Evolutionary conservation across 2,888 invertebrate species (phyloP).

Genomic region (Pediacus dermestoides): DNA sequence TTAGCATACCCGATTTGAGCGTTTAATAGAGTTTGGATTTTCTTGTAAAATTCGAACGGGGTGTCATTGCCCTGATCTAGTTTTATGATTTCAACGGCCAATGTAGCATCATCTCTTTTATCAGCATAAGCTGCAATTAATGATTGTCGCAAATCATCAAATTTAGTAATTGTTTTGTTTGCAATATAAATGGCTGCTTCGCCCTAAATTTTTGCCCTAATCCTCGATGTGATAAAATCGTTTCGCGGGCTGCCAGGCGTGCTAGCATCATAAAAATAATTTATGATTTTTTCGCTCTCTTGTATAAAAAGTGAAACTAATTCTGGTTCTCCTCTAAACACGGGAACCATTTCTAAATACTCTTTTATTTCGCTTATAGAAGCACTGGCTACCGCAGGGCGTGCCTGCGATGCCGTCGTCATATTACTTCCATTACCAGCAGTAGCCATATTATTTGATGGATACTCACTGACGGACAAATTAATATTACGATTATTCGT

Average conservation of each 20-base stretch:
- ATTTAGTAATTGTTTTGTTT: not conserved
- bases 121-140: not conserved
- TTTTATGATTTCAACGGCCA: not conserved
- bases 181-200: not conserved
- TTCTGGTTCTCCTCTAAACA: conserved; percentile 1
- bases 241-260: not conserved
- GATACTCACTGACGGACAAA: too few relatives aligned
- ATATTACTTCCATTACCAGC: too few relatives aligned
- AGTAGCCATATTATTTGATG: too few relatives aligned
- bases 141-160: not conserved
- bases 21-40: not conserved
- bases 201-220: not conserved
- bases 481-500: too few relatives aligned
- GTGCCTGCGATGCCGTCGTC: too few relatives aligned
- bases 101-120: conserved; percentile 2
- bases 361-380: not conserved
- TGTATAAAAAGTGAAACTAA: not conserved
- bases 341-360: not conserved
- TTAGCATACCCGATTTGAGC: not conserved
- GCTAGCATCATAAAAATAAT: conserved; percentile 1
- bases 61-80: not conserved
- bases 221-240: conserved; percentile 2
- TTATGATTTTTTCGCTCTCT: not conserved
- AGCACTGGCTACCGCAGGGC: too few relatives aligned
- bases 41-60: conserved; percentile 1